Percentiles rank a stretch among this genome's conserved stretches.
Evolutionary conservation across 2,797 vertebrate species (phyloP).

Genomic region (Mallotus villosus): DNA sequence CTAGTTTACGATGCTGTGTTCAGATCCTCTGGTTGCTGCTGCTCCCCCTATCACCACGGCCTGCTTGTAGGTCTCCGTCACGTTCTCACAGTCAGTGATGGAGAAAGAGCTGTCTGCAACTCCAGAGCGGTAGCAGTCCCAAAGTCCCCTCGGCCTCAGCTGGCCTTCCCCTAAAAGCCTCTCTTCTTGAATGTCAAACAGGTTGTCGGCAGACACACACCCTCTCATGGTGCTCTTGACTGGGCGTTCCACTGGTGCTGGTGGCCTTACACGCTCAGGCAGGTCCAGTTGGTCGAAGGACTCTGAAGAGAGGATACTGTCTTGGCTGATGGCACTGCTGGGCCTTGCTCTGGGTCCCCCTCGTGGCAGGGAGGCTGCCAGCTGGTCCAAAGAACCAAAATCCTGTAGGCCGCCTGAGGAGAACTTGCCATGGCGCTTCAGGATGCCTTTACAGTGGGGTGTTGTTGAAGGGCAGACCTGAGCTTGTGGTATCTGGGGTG

Average conservation of each 20-base stretch:
- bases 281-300: conserved; percentile 95
- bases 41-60: conserved; percentile 67
- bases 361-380: conserved; percentile 65
- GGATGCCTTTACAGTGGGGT: conserved; percentile 82
- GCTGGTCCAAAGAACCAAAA: conserved; percentile 78
- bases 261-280: conserved; percentile 69
- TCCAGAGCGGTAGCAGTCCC: conserved; percentile 79
- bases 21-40: conserved; percentile 25
- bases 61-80: conserved; percentile 74
- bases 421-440: conserved; percentile 88
- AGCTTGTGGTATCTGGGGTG: conserved; percentile 45
- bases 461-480: conserved; percentile 53
- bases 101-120: conserved; percentile 81
- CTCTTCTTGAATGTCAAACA: conserved; percentile 74
- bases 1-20: conserved; percentile 17
- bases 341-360: conserved; percentile 61
- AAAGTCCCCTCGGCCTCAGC: conserved; percentile 60
- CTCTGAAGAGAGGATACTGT: conserved; percentile 96
- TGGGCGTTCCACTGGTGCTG: conserved; percentile 48
- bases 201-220: conserved; percentile 87
- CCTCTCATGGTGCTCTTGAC: conserved; percentile 73
- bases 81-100: conserved; percentile 79
- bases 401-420: conserved; percentile 72
- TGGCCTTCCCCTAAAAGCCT: conserved; percentile 43
- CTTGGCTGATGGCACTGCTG: conserved; percentile 83